Base-by-base conservation (phyloP, 2,888 invertebrate genomes). In the Rhopalosiphum nymphaeae region DNA sequence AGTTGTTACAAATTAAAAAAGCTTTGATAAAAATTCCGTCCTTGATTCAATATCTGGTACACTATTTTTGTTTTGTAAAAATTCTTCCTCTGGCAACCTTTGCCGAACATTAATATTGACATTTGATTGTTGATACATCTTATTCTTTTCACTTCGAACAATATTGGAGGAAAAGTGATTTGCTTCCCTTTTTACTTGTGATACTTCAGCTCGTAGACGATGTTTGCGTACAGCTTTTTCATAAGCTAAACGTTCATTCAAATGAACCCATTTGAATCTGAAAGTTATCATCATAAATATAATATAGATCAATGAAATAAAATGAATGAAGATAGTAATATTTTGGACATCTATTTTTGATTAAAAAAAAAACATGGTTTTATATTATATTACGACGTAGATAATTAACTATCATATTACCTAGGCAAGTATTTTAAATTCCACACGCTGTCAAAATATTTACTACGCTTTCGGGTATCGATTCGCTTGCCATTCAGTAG, bases 251-350 rank as follows among this genome's bases (percentile, higher is more conserved):
- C 99, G 97, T 96, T 99, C 99, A 96, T 98, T 98, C 86, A 99
- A 96, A 96, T 99, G 99, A 56, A 97, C 97, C 99, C 99, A 99
- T 96, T 99, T 99, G 96, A 99, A 99, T 95, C 98, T 97, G 95
- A 78, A 96, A 95, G 91, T 67, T 21, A 78, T 21, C 2, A 9
- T 36, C 7, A 36, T n/a, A 16, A 53, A 53, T 53, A 36, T 29
- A 29, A 86, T 86, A 44, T 46, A 25, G 21, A 84, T 42, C 36
- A 84, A 84, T 84, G 2, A 26, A 86, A 46, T 29, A n/a, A 46
- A 44, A 46, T 44, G 1, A 16, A 29, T 26, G 1, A n/a, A 86
- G 29, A 36, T 90, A 90, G 46, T 29, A 36, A 85, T 84, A 78
- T 21, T 5, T 25, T 3, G 44, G 29, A 4, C 10, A 86, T 67